Evolutionary conservation across 1,140 invertebrate genomes (phyloP).

Genomic region (Drosophila obscura): DNA sequence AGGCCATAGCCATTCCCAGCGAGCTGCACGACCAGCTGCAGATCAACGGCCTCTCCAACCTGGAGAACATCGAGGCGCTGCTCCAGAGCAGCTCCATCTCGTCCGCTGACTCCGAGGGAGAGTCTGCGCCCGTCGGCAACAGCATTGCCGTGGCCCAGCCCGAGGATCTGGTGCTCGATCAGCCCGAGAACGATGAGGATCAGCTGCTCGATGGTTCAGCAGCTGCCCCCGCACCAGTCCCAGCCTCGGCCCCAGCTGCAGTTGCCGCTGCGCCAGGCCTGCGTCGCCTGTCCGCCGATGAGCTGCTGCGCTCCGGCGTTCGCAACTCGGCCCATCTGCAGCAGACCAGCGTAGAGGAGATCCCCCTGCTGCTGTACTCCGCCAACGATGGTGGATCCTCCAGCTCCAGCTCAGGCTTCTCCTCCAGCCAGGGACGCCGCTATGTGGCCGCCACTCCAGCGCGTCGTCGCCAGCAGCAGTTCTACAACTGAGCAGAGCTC

Average conservation of each 20-base stretch:
- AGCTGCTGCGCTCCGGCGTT: conserved; percentile 62
- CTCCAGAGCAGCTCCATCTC: conserved; percentile 70
- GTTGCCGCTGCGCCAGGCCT: conserved; percentile 12
- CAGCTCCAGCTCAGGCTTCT: conserved; percentile 2
- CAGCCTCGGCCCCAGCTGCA: background rate
- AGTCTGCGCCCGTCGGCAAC: conserved; percentile 47
- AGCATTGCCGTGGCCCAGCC: conserved; percentile 68
- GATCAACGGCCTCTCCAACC: conserved; percentile 69
- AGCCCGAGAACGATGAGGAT: conserved; percentile 72
- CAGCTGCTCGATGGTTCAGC: conserved; percentile 63
- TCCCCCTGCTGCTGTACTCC: conserved; percentile 75
- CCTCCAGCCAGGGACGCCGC: conserved; percentile 49
- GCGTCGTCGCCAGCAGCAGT: conserved; percentile 61
- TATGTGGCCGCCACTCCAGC: conserved; percentile 70
- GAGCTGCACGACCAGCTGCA: conserved; percentile 79
- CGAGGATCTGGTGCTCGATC: conserved; percentile 63
- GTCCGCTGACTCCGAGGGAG: conserved; percentile 23
- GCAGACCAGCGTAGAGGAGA: conserved; percentile 77
- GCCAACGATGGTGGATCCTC: conserved; percentile 56
- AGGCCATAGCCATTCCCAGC: conserved; percentile 78
- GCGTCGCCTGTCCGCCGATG: conserved; percentile 61
- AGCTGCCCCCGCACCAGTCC: background rate
- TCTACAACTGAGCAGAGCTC: conserved; percentile 36
- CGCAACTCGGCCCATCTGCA: conserved; percentile 62
- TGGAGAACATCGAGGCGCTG: conserved; percentile 77